These are phyloP conservation scores for Lamellibrachia satsuma DNA, from an alignment of 2,888 invertebrate genomes.

Conservation along the genomic window DNA sequence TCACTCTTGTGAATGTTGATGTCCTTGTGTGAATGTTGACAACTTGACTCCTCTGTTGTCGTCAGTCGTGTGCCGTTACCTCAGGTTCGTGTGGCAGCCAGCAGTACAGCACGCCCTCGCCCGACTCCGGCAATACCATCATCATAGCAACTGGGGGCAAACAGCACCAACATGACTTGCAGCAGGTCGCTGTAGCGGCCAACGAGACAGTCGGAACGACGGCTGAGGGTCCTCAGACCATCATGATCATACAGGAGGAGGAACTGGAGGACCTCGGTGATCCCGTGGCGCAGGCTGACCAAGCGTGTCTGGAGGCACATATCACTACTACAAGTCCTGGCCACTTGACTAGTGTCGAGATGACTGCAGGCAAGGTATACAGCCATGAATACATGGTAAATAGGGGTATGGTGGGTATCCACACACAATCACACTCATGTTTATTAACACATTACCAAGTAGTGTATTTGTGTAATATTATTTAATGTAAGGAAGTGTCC, in stretches of 20 bases:
- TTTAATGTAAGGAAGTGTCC: no score
- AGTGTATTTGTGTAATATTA: not conserved
- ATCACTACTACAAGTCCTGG: not conserved
- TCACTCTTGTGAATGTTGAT: no score
- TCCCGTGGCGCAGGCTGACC: not conserved
- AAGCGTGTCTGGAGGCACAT: not conserved
- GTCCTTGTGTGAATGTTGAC: not conserved
- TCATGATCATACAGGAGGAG: conserved; percentile 34
- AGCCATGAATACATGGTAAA: not conserved
- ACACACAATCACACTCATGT: not conserved
- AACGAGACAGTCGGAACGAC: conserved; percentile 40
- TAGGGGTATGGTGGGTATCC: not conserved
- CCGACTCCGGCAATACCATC: not conserved
- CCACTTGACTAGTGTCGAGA: not conserved
- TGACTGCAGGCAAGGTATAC: not conserved
- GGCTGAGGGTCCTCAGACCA: conserved; percentile 30
- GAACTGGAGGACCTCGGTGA: not conserved
- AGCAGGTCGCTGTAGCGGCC: conserved; percentile 40
- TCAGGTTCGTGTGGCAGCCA: conserved; percentile 13
- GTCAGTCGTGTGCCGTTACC: not conserved
- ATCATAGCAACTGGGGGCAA: not conserved
- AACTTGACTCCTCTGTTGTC: not conserved
- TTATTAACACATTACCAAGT: not conserved
- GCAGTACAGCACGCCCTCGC: not conserved
- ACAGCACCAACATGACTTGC: not conserved